Evolutionary conservation across 2,888 invertebrate species (phyloP), one percentile per base, ranked within the genome.

Genomic region (Dinocampus coccinellae): DNA sequence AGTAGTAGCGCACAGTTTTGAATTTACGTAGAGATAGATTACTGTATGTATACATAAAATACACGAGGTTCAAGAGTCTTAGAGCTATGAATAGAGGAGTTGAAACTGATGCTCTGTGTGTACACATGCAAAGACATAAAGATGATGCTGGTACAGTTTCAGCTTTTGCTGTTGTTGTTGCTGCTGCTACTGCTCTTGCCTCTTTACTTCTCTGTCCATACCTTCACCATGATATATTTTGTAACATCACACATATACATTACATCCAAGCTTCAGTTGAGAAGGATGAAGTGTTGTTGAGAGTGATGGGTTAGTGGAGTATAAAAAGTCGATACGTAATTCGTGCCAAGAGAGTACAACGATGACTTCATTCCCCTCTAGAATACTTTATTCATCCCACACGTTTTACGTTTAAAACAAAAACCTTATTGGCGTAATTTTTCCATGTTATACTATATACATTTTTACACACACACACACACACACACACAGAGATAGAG

Each of bases 261-360:
- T 34, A 33, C 39, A 53, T 34, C 39, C 52, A 34, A 26, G 52
- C 57, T 53, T 22, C 33, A 72, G 66, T n/a, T 24, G 39, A 24
- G 39, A 24, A 34, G 61, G 36, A 61, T 29, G 34, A 34, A 26
- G 34, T 16, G 33, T 6, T 16, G 34, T 33, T 26, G 33, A 33
- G n/a, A 33, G 9, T 22, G 22, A 55, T 55, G 26, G 22, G 29
- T 39, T 16, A 52, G 39, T 47, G 20, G 60, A 29, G 70, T 16
- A 65, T 36, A 70, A 77, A 76, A 73, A 74, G 70, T 72, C 73
- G 70, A 74, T 74, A 74, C 68, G 76, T 77, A 77, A 75, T 76
- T 77, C 75, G 73, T 75, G 73, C 71, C 57, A 53, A 22, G 66
- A 62, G 76, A 64, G 65, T 70, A 70, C 68, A 69, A 65, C 57